phyloP scores from a whole-genome alignment of 2,888 invertebrate species.

The Euzophera pinguis region DNA sequence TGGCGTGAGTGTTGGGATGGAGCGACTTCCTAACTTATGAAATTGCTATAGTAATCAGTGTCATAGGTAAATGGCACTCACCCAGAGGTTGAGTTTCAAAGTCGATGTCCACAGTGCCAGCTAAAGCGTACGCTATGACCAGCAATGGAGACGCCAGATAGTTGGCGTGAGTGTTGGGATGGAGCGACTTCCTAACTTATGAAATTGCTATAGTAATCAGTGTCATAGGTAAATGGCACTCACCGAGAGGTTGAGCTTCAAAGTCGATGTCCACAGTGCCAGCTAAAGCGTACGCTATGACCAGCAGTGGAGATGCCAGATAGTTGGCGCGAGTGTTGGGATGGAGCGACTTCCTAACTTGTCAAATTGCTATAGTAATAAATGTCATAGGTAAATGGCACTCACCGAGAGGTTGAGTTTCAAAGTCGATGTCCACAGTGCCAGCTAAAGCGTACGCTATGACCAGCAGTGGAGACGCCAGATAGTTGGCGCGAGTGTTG shows the following conservation, averaged over 20 bases:
- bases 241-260: constrained; percentile 91
- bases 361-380: constrained; percentile 58
- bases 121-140: too few species aligned
- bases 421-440: too few species aligned
- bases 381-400: too few species aligned
- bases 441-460: too few species aligned
- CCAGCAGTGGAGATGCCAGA: constrained; percentile 96
- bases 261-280: constrained; percentile 98
- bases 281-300: constrained; percentile 98
- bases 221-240: constrained; percentile 20
- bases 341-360: constrained; percentile 99
- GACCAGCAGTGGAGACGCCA: too few species aligned
- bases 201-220: too few species aligned
- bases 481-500: too few species aligned
- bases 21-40: too few species aligned
- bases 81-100: background rate
- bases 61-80: background rate
- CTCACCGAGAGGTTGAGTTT: too few species aligned
- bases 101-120: background rate
- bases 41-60: background rate
- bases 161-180: constrained; percentile 97
- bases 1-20: too few species aligned
- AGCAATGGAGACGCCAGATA: constrained; percentile 82
- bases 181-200: constrained; percentile 94
- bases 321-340: constrained; percentile 98